Evolutionary conservation across 2,888 invertebrate genomes (phyloP), one percentile per base, ranked within the genome.

Genomic region (Eustalomyia histrio): DNA sequence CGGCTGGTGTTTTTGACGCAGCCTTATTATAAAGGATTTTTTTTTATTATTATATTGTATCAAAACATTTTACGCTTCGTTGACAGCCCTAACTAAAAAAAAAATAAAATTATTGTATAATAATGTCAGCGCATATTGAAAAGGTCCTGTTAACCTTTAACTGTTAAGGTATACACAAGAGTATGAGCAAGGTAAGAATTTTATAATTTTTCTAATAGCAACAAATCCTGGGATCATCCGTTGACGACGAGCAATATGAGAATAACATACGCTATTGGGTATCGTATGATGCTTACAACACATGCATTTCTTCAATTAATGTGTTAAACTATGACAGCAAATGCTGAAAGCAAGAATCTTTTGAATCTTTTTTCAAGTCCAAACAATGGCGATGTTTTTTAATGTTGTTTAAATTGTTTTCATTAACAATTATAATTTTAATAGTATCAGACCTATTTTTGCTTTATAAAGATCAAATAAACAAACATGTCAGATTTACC

Each of bases 211-310:
- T 61, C 78, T 78, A 81, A 81, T 78, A 61, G 74, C 74, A 78
- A 81, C 74, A 78, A 81, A 81, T 81, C 81, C 78, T 33, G 29
- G 78, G 81, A 81, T 81, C 53, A 81, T 78, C 78, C 81, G 29
- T 67, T 81, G 78, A 52, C 81, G 67, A 74, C 18, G 33, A 52
- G 50, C 43, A 35, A 80, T 24, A 53, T 14, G 39, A 60, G 65
- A 43, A 52, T 60, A 17, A 16, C 33, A 16, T 7, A 57, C 43
- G 61, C 76, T 55, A n/a, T n/a, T n/a, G n/a, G n/a, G n/a, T n/a
- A n/a, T n/a, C n/a, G n/a, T n/a, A n/a, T 6, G 21, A 24, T 21
- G 2, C 14, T 55, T 14, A 24, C 0, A 55, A 29, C 60, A 72
- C 71, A 65, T 33, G 61, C 64, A 39, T 75, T 16, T 17, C 43